These are phyloP conservation scores for Zaprionus lachaisei DNA, from an alignment of 1,140 invertebrate species.

Conservation along the genomic window DNA sequence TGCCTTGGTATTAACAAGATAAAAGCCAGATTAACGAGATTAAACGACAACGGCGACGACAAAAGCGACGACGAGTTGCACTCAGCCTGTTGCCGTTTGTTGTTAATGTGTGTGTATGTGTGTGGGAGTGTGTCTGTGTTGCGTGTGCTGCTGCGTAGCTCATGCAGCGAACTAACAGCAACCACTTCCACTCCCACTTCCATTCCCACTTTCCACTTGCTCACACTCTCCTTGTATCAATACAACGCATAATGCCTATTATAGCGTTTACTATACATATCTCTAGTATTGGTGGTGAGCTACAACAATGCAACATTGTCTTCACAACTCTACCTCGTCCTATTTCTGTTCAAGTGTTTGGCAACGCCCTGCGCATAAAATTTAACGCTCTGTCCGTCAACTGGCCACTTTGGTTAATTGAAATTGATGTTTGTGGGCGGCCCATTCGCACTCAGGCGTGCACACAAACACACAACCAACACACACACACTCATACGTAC, in stretches of 20 bases:
- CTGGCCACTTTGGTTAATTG: constrained; percentile 82
- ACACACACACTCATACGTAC: not conserved
- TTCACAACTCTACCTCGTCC: constrained; percentile 1
- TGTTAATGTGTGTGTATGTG: not conserved
- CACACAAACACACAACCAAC: constrained; percentile 1
- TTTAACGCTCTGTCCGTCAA: constrained; percentile 80
- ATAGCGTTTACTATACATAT: constrained; percentile 15
- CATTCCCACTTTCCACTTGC: not conserved
- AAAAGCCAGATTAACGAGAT: constrained; percentile 78
- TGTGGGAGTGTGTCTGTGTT: not conserved
- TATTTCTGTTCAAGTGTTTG: constrained; percentile 33
- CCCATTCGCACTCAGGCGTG: constrained; percentile 26
- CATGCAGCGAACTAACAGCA: not conserved
- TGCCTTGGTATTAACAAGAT: constrained; percentile 65
- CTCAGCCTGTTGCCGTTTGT: constrained; percentile 7
- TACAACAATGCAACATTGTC: constrained; percentile 57
- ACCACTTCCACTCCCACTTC: not conserved
- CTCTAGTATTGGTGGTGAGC: constrained; percentile 10
- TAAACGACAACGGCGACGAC: constrained; percentile 54
- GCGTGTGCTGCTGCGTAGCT: not conserved
- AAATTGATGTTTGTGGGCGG: constrained; percentile 80
- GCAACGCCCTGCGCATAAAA: constrained; percentile 77
- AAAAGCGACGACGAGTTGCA: constrained; percentile 23
- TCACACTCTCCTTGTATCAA: not conserved
- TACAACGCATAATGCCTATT: constrained; percentile 56